Conservation (phyloP, 2,113 vertebrate species). For the Rallus limicola region DNA sequence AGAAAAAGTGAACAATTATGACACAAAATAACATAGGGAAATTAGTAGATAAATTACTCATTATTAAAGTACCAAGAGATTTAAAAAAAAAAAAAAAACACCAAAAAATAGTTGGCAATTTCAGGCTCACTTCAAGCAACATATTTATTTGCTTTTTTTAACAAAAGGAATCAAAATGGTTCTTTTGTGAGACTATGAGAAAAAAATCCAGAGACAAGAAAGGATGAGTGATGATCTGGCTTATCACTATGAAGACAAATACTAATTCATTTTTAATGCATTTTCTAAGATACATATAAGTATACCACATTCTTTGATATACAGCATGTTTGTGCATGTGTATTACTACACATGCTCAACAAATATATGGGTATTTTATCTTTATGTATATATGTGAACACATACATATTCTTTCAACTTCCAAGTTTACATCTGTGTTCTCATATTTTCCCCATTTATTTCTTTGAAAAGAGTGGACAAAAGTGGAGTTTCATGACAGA, state of each 20-base stretch:
- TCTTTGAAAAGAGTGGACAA: background rate
- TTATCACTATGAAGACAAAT: background rate
- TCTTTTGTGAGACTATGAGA: background rate
- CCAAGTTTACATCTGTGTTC: background rate
- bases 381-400: background rate
- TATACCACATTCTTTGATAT: background rate
- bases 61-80: background rate
- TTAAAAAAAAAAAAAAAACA: background rate
- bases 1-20: background rate
- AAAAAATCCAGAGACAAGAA: background rate
- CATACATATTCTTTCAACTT: background rate
- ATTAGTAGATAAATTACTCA: background rate
- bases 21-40: background rate
- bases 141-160: background rate
- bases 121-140: background rate
- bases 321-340: background rate
- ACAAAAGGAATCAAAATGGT: background rate
- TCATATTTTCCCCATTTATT: background rate
- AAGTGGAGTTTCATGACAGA: slow-evolving; percentile 8
- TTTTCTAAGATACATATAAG: background rate
- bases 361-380: background rate
- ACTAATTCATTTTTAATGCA: rapidly evolving
- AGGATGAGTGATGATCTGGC: background rate
- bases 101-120: background rate
- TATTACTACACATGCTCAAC: background rate